Base-by-base conservation (phyloP, 2,888 invertebrate species). In the Anaspis maculata region DNA sequence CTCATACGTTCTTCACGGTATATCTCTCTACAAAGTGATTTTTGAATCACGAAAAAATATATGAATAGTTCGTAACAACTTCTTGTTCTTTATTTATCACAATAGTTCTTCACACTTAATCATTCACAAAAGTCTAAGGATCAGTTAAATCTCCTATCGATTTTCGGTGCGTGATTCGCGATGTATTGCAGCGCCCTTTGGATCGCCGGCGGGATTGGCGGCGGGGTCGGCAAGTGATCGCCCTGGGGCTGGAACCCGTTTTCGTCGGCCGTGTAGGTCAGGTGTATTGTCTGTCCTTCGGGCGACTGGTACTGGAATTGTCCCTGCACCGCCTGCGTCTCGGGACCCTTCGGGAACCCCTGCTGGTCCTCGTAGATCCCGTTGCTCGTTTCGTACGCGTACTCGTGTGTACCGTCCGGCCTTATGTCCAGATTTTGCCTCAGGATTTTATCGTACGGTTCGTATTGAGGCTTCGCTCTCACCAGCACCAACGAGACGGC, bases 221-320 rank as follows among this genome's bases (percentile, higher is more conserved):
- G 61, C 5, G 56, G 52, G 13, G 53, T 52, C 13, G 61, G 61
- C 14, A 61, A 49, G 41, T 61, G 59, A 25, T 52, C 54, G 2
- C 59, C 56, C 37, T 45, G 45, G 0, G 51, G 48, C 15, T 36
- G 45, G 25, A 43, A 52, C 9, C 57, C 57, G 21, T 64, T 58
- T 34, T 62, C 62, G 34, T 61, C 62, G 11, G 64, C 62, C 3
- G 49, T 51, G 45, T 64, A 64, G 3, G 53, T 32, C 11, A 49
- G 6, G 11, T 39, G 27, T 39, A 61, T 56, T 5, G 53, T 40
- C 6, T 56, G 49, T 9, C 62, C 62, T 30, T 80, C 78, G 0
- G 79, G 77, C 25, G 73, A 70, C 2, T 73, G 72, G 60, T 79
- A 81, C 25, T 72, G 69, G 63, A 66, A 77, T 54, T 72, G 73